Evolutionary conservation across 2,797 vertebrate species (phyloP).

Genomic region (Rhinoraja longicauda): DNA sequence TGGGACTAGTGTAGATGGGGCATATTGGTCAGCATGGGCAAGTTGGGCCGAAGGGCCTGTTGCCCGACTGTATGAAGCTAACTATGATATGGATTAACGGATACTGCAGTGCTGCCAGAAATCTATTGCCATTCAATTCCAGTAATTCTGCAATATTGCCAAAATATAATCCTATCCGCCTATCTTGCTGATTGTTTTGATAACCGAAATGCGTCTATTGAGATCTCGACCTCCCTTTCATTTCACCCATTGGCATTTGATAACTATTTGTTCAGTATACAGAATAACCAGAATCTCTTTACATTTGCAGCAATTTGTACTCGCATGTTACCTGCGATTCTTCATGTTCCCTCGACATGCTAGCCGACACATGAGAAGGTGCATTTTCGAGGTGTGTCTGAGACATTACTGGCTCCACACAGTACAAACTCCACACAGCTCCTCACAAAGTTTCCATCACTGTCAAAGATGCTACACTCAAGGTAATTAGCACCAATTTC

Average conservation of each 20-base stretch:
- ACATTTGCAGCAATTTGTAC: neutral
- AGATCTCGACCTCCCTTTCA: neutral
- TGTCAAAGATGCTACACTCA: neutral
- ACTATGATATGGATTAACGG: neutral
- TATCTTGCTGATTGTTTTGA: neutral
- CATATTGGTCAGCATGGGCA: neutral
- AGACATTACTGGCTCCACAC: neutral
- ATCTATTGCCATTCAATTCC: neutral
- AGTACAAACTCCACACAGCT: neutral
- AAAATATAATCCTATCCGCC: neutral
- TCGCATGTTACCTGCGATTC: neutral
- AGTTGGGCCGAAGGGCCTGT: neutral
- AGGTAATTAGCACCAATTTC: neutral
- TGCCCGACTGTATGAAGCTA: neutral
- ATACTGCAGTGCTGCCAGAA: neutral
- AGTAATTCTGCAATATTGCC: neutral
- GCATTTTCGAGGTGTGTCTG: neutral
- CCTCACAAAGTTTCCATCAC: neutral
- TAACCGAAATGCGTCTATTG: neutral
- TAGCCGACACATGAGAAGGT: neutral
- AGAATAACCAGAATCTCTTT: neutral
- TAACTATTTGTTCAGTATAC: neutral
- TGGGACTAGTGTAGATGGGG: too few relatives aligned
- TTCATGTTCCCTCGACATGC: too few relatives aligned
- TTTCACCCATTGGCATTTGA: neutral